Conservation (phyloP, 2,888 invertebrate genomes). For the Hypena proboscidalis region DNA sequence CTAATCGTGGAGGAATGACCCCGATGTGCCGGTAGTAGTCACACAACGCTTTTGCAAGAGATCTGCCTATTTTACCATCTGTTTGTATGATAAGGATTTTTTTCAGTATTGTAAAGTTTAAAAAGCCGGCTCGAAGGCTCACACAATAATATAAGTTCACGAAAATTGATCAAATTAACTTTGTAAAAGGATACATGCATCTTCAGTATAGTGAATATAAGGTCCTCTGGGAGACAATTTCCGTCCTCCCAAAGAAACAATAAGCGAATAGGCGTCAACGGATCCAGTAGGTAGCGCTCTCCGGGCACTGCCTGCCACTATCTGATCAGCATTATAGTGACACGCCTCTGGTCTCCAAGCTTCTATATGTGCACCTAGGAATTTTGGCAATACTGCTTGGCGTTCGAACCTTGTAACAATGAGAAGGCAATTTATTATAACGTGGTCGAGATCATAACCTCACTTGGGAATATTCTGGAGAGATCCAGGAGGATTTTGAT, state of each 20-base stretch:
- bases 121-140: too few species aligned
- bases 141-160: too few species aligned
- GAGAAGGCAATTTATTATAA: background rate
- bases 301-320: constrained; percentile 94
- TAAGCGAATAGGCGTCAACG: constrained; percentile 92
- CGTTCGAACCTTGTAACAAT: constrained; percentile 92
- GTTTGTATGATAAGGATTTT: constrained; percentile 11
- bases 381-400: constrained; percentile 97
- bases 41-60: constrained; percentile 83
- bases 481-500: too few species aligned
- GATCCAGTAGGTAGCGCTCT: constrained; percentile 92
- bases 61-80: constrained; percentile 73
- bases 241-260: constrained; percentile 97
- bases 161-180: background rate
- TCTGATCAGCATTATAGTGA: constrained; percentile 96
- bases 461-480: too few species aligned
- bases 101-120: too few species aligned
- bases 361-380: constrained; percentile 93
- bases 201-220: constrained; percentile 95
- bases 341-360: constrained; percentile 95
- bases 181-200: constrained; percentile 94
- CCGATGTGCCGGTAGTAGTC: constrained; percentile 85
- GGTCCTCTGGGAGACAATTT: constrained; percentile 88
- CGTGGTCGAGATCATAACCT: background rate
- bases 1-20: constrained; percentile 78